Conservation (phyloP, 2,888 invertebrate genomes). For the Rotaria sp. region DNA sequence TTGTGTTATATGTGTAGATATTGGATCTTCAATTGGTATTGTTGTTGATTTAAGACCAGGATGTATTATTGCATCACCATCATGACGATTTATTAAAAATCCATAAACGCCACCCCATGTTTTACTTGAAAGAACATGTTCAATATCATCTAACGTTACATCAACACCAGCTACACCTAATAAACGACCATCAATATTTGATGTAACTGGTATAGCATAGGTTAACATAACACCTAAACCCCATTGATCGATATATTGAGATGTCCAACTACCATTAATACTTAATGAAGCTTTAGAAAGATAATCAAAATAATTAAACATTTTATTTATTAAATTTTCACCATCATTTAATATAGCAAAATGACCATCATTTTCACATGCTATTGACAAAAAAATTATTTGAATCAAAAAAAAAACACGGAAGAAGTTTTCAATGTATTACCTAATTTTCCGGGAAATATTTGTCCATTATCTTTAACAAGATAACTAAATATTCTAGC, state of each 20-base stretch:
- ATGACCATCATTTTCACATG: constrained; percentile 47
- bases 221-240: constrained; percentile 56
- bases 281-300: constrained; percentile 51
- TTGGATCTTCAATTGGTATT: constrained; percentile 55
- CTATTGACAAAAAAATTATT: constrained; percentile 8
- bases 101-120: constrained; percentile 57
- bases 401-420: neutral
- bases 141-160: constrained; percentile 56
- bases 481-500: constrained; percentile 55
- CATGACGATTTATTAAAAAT: constrained; percentile 54
- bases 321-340: constrained; percentile 56
- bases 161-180: constrained; percentile 57
- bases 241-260: constrained; percentile 55
- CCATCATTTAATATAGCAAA: constrained; percentile 52
- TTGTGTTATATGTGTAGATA: constrained; percentile 54
- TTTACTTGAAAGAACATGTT: constrained; percentile 53
- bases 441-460: constrained; percentile 51
- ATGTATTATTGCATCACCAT: constrained; percentile 55
- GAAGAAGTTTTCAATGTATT: neutral
- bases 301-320: constrained; percentile 56
- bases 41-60: constrained; percentile 55
- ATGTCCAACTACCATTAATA: constrained; percentile 54
- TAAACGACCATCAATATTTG: constrained; percentile 45
- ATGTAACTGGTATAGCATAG: constrained; percentile 52
- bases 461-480: constrained; percentile 54